A percentile compares a stretch with the other conserved stretches of the same genome.
Evolutionary conservation across 2,888 invertebrate species (phyloP).

Genomic region (Aphidius colemani): DNA sequence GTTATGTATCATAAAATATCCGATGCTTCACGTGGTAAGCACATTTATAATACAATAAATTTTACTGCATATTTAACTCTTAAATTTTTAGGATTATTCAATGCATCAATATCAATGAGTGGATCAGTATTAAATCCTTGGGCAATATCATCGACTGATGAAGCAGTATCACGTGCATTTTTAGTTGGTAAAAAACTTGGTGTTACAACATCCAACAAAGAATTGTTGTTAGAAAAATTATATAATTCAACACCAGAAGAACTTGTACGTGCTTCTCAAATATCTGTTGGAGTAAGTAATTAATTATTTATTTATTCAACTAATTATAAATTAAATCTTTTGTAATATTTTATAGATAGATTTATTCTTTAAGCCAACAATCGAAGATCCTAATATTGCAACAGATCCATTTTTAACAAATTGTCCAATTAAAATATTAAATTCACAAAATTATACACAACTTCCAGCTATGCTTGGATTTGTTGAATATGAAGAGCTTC

Average conservation of each 20-base stretch:
- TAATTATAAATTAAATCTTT: not conserved
- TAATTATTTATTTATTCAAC: not conserved
- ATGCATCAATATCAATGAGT: slow-evolving; percentile 65
- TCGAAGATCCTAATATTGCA: slow-evolving; percentile 59
- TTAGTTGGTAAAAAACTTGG: slow-evolving; percentile 55
- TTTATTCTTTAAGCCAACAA: slow-evolving; percentile 62
- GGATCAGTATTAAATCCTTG: slow-evolving; percentile 63
- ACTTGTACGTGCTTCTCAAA: slow-evolving; percentile 55
- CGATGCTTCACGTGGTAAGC: slow-evolving; percentile 37
- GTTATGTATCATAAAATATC: slow-evolving; percentile 40
- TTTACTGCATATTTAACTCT: not conserved
- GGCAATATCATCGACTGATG: slow-evolving; percentile 50
- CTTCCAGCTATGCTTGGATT: slow-evolving; percentile 64
- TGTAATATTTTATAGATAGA: not conserved
- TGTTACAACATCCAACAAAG: slow-evolving; percentile 44
- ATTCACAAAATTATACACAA: slow-evolving; percentile 59
- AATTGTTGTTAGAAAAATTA: slow-evolving; percentile 56
- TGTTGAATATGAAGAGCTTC: slow-evolving; percentile 43
- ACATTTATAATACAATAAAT: not conserved
- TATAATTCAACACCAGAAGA: slow-evolving; percentile 55
- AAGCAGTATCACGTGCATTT: slow-evolving; percentile 37
- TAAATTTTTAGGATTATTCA: slow-evolving; percentile 60
- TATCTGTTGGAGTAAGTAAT: slow-evolving; percentile 4
- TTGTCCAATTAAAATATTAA: slow-evolving; percentile 57
- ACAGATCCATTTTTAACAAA: slow-evolving; percentile 62